Evolutionary conservation across 2,113 vertebrate species (phyloP).

Genomic region (Helogale parvula): DNA sequence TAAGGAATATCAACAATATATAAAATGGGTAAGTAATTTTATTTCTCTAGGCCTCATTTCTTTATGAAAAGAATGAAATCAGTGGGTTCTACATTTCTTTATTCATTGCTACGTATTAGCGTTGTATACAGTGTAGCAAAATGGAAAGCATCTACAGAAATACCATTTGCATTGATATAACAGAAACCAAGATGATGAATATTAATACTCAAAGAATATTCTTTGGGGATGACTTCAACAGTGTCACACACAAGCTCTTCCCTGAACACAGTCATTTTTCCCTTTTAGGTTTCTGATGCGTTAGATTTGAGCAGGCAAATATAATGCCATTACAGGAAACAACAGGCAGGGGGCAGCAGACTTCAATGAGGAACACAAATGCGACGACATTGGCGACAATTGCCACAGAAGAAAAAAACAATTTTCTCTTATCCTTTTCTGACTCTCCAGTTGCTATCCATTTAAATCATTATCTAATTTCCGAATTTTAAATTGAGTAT

Average conservation of each 20-base stretch:
- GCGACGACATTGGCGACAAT: not conserved
- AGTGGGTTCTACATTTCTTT: not conserved
- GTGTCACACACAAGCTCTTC: not conserved
- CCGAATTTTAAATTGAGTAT: not conserved
- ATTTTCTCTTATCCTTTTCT: not conserved
- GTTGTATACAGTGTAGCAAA: not conserved
- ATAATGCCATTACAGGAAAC: conserved; percentile 32
- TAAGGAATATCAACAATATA: not conserved
- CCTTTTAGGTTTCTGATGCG: not conserved
- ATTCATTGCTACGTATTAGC: not conserved
- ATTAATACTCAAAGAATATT: not conserved
- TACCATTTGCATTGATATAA: not conserved
- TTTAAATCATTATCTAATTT: conserved; percentile 14
- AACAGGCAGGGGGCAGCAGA: conserved; percentile 73
- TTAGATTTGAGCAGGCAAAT: not conserved
- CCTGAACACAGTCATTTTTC: not conserved
- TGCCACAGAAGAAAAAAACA: not conserved
- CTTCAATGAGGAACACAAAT: conserved; percentile 63
- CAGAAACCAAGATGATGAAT: not conserved
- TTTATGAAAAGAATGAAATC: not conserved
- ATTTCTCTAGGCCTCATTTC: not conserved
- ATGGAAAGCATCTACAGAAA: not conserved
- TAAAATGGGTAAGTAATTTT: not conserved
- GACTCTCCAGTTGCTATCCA: not conserved
- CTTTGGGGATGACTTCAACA: not conserved